Evolutionary conservation across 2,797 vertebrate genomes (phyloP).

Genomic region (Macroramphosus scolopax): DNA sequence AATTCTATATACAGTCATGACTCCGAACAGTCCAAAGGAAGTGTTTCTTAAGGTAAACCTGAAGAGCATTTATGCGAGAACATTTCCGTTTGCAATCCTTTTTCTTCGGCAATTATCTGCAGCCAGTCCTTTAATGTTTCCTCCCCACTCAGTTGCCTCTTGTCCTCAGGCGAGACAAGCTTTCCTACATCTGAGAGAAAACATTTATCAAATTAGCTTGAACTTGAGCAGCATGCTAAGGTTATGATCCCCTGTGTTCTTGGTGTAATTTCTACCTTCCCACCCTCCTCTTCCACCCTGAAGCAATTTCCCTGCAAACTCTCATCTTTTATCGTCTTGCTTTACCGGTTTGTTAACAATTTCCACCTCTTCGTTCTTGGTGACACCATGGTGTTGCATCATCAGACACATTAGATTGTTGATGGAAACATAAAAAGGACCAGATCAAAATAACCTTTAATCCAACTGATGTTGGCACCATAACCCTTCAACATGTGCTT

Average conservation of each 20-base stretch:
- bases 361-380: conserved; percentile 31
- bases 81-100: too few species aligned
- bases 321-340: conserved; percentile 44
- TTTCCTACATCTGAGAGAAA: conserved; percentile 38
- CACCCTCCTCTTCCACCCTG: conserved; percentile 10
- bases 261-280: conserved; percentile 30
- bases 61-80: too few species aligned
- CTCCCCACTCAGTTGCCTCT: conserved; percentile 17
- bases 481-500: conserved; percentile 40
- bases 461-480: conserved; percentile 8
- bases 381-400: conserved; percentile 51
- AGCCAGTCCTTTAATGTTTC: conserved; percentile 4
- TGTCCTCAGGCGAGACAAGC: conserved; percentile 19
- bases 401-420: conserved; percentile 17
- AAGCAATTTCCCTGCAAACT: conserved; percentile 57
- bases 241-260: conserved; percentile 32
- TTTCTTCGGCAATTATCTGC: too few species aligned
- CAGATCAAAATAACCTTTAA: conserved; percentile 32
- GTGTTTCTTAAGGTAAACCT: not conserved
- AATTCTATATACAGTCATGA: too few species aligned
- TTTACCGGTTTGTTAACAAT: conserved; percentile 54
- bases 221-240: conserved; percentile 16
- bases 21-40: too few species aligned
- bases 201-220: conserved; percentile 23
- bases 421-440: conserved; percentile 20